A percentile compares a stretch with the other conserved stretches of the same genome.
Conservation (phyloP, 2,888 invertebrate species). For the Drosophila pseudotalamancana region DNA sequence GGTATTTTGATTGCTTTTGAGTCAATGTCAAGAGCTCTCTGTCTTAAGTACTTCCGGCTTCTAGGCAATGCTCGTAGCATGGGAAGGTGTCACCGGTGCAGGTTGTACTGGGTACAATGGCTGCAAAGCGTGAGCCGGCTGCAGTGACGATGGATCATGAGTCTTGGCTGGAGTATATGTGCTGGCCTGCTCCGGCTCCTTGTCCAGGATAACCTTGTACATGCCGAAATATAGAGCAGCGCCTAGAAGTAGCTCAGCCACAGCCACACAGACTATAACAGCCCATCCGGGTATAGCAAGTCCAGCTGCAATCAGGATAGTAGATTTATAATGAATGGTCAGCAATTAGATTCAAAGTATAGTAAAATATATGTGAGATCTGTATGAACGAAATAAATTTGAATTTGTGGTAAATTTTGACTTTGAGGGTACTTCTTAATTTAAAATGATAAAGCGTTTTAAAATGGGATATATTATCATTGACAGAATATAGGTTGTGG, state of each 20-base stretch:
- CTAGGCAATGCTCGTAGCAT: slow-evolving; percentile 60
- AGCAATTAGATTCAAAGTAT: neutral
- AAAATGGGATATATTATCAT: no score
- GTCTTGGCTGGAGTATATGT: slow-evolving; percentile 83
- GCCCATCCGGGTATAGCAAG: slow-evolving; percentile 92
- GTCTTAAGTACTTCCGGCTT: slow-evolving; percentile 35
- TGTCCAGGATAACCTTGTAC: slow-evolving; percentile 88
- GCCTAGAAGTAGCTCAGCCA: slow-evolving; percentile 89
- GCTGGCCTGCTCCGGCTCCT: slow-evolving; percentile 78
- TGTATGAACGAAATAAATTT: no score
- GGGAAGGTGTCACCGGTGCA: slow-evolving; percentile 47
- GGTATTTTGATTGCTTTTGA: slow-evolving; percentile 9
- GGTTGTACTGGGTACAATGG: slow-evolving; percentile 34
- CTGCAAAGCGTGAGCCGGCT: slow-evolving; percentile 16
- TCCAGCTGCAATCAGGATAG: slow-evolving; percentile 85
- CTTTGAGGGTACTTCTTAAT: no score
- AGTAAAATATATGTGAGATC: neutral
- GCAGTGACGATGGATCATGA: slow-evolving; percentile 64
- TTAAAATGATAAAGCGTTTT: no score
- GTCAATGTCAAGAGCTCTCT: slow-evolving; percentile 28
- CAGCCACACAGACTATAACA: slow-evolving; percentile 88
- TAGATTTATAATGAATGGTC: neutral
- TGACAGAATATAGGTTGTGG: no score
- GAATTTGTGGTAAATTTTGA: no score
- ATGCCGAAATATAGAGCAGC: slow-evolving; percentile 88